phyloP scores from a whole-genome alignment of 1,140 invertebrate genomes.

The Lucilia sericata region DNA sequence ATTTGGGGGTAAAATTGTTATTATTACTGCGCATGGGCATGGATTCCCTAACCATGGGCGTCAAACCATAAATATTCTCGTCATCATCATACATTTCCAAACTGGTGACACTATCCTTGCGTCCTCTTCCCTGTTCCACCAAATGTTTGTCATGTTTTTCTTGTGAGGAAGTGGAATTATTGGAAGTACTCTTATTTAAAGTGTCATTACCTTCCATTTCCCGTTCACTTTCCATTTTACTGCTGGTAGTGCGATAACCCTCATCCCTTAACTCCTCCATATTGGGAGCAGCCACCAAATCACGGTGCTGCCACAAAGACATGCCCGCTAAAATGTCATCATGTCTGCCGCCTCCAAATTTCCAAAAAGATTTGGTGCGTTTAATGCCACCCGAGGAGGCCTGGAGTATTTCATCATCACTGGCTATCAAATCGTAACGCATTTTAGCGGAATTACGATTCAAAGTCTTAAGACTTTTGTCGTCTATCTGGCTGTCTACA shows the following conservation, averaged over 20 bases:
- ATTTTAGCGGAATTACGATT: slow-evolving; percentile 54
- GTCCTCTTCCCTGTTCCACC: slow-evolving; percentile 36
- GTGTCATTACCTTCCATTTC: slow-evolving; percentile 49
- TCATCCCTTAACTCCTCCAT: slow-evolving; percentile 64
- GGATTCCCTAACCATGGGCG: slow-evolving; percentile 52
- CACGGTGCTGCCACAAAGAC: slow-evolving; percentile 87
- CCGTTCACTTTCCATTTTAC: slow-evolving; percentile 32
- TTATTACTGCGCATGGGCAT: slow-evolving; percentile 51
- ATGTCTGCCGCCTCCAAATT: slow-evolving; percentile 74
- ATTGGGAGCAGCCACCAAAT: slow-evolving; percentile 74
- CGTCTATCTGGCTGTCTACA: slow-evolving; percentile 64
- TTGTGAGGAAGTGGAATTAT: slow-evolving; percentile 60
- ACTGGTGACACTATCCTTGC: slow-evolving; percentile 64
- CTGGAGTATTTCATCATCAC: slow-evolving; percentile 64
- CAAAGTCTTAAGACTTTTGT: slow-evolving; percentile 58
- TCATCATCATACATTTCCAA: slow-evolving; percentile 61
- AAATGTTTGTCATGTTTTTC: slow-evolving; percentile 53
- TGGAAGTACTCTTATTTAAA: slow-evolving; percentile 58
- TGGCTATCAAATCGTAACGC: slow-evolving; percentile 69
- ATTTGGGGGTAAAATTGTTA: slow-evolving; percentile 62
- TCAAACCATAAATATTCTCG: slow-evolving; percentile 64
- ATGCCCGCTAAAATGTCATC: slow-evolving; percentile 83
- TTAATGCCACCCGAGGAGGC: slow-evolving; percentile 72
- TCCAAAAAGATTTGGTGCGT: slow-evolving; percentile 86
- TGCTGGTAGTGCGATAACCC: slow-evolving; percentile 49